Evolutionary conservation across 2,888 invertebrate genomes (phyloP).

Genomic region (Mesorhabditis spiculigera): DNA sequence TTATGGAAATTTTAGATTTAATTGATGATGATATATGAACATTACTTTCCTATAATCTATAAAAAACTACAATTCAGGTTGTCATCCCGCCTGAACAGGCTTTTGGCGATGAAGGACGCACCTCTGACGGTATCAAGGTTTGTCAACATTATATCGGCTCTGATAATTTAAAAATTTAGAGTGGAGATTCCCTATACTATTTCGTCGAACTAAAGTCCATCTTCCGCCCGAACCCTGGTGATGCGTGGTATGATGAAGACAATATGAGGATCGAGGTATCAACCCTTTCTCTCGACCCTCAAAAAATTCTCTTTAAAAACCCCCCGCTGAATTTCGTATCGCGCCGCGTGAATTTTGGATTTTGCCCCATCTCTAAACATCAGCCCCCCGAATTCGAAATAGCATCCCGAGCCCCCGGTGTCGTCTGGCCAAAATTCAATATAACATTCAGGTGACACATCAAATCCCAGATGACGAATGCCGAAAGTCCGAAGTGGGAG

Average conservation of each 20-base stretch:
- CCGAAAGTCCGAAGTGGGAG: slow-evolving; percentile 41
- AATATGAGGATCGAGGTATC: not conserved
- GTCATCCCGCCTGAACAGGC: slow-evolving; percentile 53
- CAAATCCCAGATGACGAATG: slow-evolving; percentile 44
- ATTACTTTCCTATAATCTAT: not conserved
- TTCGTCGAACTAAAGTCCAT: slow-evolving; percentile 57
- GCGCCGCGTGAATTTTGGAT: not conserved
- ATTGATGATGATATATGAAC: no score
- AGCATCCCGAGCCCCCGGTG: no score
- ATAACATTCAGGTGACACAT: slow-evolving; percentile 38
- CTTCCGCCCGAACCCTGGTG: slow-evolving; percentile 56
- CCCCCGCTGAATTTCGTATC: not conserved
- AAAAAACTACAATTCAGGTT: slow-evolving; percentile 16
- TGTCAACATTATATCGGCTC: not conserved
- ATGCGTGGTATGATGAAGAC: slow-evolving; percentile 35
- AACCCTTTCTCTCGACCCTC: not conserved
- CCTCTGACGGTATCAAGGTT: slow-evolving; percentile 8
- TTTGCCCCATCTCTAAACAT: not conserved
- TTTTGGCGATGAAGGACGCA: slow-evolving; percentile 39
- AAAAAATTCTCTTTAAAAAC: not conserved
- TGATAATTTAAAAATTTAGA: slow-evolving; percentile 16
- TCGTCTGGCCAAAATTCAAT: no score
- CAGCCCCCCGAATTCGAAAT: no score
- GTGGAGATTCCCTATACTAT: slow-evolving; percentile 52
- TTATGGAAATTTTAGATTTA: no score